phyloP scores from a whole-genome alignment of 2,888 invertebrate genomes.

The Drosophila mimica region DNA sequence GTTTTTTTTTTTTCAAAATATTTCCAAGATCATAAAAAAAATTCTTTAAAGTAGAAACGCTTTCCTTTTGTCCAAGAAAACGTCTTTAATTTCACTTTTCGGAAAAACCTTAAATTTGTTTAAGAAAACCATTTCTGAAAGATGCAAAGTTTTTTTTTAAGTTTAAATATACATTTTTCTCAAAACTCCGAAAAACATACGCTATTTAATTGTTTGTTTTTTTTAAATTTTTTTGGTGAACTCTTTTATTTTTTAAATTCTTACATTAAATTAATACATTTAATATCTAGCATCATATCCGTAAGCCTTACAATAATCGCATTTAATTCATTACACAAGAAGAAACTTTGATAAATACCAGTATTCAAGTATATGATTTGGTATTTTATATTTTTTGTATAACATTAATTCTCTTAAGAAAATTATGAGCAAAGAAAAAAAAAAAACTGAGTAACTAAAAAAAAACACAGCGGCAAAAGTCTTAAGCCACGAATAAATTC shows the following conservation, averaged over 20 bases:
- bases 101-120: neutral
- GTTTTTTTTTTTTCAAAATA: neutral
- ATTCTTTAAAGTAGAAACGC: neutral
- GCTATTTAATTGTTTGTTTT: too few relatives aligned
- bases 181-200: too few relatives aligned
- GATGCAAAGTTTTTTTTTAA: neutral
- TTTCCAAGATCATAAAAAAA: neutral
- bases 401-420: neutral
- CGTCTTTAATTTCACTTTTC: too few relatives aligned
- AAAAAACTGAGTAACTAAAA: neutral
- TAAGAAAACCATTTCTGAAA: neutral
- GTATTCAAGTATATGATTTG: constrained; percentile 38
- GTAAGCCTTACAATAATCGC: constrained; percentile 10
- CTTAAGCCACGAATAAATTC: neutral
- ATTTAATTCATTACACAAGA: constrained; percentile 13
- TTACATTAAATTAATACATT: too few relatives aligned
- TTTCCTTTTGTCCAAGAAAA: neutral
- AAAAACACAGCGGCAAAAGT: neutral
- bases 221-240: too few relatives aligned
- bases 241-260: too few relatives aligned
- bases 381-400: neutral
- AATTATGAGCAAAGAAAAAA: neutral
- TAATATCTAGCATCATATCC: too few relatives aligned
- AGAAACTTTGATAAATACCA: constrained; percentile 20
- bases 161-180: neutral